These are phyloP conservation scores for Priocnemis perturbator DNA, from an alignment of 2,888 invertebrate genomes.

Conservation along the genomic window DNA sequence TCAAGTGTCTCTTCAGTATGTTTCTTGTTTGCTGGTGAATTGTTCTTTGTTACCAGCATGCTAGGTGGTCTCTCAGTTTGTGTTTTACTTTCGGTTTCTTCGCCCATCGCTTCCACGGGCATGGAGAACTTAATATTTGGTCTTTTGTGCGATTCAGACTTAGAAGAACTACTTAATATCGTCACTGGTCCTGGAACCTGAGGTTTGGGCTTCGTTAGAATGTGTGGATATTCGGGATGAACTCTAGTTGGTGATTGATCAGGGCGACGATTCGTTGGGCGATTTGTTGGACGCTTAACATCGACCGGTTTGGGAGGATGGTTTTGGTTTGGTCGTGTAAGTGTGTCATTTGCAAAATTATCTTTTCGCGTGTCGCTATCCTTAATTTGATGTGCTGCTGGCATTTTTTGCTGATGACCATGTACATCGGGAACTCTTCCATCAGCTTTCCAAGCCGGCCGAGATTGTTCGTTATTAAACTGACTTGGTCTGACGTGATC, in stretches of 20 bases:
- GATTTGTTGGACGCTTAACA: conserved; percentile 10
- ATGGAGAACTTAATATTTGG: conserved; percentile 65
- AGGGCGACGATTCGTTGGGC: conserved; percentile 15
- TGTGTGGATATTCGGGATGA: conserved; percentile 70
- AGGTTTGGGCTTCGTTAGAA: conserved; percentile 67
- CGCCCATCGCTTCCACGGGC: conserved; percentile 62
- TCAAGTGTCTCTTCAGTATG: conserved; percentile 60
- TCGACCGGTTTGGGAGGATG: conserved; percentile 3
- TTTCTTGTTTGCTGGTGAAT: conserved; percentile 37
- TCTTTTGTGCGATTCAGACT: conserved; percentile 45
- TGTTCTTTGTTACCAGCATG: conserved; percentile 52
- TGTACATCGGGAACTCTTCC: neutral
- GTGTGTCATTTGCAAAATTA: neutral
- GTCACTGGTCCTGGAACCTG: conserved; percentile 65
- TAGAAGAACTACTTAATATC: conserved; percentile 55
- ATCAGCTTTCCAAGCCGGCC: neutral
- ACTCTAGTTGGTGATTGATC: conserved; percentile 45
- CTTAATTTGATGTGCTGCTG: too few relatives aligned
- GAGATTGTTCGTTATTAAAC: neutral
- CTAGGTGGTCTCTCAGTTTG: conserved; percentile 69
- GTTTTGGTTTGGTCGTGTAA: neutral
- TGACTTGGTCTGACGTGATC: neutral
- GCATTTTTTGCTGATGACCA: neutral
- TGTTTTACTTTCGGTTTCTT: conserved; percentile 62
- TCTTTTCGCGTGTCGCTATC: neutral